Evolutionary conservation across 2,888 invertebrate species (phyloP).

Genomic region (Heliconius aoede): DNA sequence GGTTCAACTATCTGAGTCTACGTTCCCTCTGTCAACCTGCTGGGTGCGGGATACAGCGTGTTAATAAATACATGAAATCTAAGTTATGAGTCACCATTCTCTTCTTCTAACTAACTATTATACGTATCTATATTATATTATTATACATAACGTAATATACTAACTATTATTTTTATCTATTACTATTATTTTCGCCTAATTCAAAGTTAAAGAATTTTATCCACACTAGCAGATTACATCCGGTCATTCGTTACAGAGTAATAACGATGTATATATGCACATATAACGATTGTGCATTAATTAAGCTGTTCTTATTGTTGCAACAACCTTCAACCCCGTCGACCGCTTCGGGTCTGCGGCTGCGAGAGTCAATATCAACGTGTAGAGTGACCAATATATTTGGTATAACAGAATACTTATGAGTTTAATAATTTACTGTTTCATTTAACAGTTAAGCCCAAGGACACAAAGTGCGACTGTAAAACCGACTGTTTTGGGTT

Average conservation of each 20-base stretch:
- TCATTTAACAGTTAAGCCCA: too few relatives aligned
- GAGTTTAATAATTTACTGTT: not conserved
- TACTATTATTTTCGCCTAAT: too few relatives aligned
- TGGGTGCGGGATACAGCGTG: too few relatives aligned
- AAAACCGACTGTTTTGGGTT: too few relatives aligned
- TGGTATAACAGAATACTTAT: not conserved
- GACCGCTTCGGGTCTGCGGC: conserved; percentile 40
- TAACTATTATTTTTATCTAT: too few relatives aligned
- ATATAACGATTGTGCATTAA: conserved; percentile 39
- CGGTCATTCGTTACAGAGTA: conserved; percentile 33
- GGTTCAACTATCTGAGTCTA: too few relatives aligned
- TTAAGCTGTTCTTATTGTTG: conserved; percentile 42
- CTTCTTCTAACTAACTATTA: too few relatives aligned
- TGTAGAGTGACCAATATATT: conserved; percentile 22
- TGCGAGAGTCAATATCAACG: conserved; percentile 40
- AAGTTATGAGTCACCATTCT: not conserved
- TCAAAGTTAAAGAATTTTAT: conserved; percentile 1
- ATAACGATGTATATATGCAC: conserved; percentile 17
- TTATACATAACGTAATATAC: too few relatives aligned
- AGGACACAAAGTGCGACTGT: too few relatives aligned
- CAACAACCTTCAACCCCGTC: conserved; percentile 41
- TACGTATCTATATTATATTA: too few relatives aligned
- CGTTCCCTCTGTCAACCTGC: too few relatives aligned
- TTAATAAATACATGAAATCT: not conserved
- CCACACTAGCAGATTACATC: conserved; percentile 29